Conservation (phyloP, 2,888 invertebrate species). For the Gymnocheta viridis region DNA sequence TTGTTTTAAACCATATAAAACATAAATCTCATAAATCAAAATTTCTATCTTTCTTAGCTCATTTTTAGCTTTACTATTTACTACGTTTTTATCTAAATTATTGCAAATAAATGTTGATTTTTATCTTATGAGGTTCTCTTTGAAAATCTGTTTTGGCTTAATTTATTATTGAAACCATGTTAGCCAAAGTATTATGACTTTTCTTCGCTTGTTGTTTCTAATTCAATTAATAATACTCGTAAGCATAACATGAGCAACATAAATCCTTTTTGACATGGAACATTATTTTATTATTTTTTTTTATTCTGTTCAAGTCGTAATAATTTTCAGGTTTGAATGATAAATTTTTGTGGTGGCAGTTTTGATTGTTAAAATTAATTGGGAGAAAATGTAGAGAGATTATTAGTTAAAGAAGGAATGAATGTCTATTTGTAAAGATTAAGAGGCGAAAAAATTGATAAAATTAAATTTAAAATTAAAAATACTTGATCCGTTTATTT, state of each 20-base stretch:
- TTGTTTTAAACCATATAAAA: neutral
- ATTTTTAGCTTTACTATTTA: constrained; percentile 2
- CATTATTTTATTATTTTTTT: constrained; percentile 32
- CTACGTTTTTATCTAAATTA: constrained; percentile 42
- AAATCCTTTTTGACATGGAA: constrained; percentile 50
- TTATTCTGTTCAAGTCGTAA: constrained; percentile 9
- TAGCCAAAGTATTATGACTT: constrained; percentile 40
- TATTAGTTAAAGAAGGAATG: neutral
- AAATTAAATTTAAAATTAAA: too few species aligned
- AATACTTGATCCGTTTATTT: too few species aligned
- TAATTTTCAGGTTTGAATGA: constrained; percentile 23
- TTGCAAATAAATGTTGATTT: constrained; percentile 36
- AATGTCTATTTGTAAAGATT: too few species aligned
- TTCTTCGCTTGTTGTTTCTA: constrained; percentile 18
- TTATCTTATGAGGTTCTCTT: constrained; percentile 17
- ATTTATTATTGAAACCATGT: constrained; percentile 32
- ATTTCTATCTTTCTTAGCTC: constrained; percentile 5
- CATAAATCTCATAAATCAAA: constrained; percentile 35
- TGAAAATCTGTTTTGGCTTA: constrained; percentile 16
- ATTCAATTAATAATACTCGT: constrained; percentile 62
- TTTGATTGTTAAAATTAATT: constrained; percentile 39
- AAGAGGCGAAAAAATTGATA: too few species aligned
- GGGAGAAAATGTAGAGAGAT: neutral
- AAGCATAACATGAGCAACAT: constrained; percentile 24
- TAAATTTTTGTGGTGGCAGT: constrained; percentile 41